Evolutionary conservation across 2,113 vertebrate genomes (phyloP).

Genomic region (Polypterus bichir): DNA sequence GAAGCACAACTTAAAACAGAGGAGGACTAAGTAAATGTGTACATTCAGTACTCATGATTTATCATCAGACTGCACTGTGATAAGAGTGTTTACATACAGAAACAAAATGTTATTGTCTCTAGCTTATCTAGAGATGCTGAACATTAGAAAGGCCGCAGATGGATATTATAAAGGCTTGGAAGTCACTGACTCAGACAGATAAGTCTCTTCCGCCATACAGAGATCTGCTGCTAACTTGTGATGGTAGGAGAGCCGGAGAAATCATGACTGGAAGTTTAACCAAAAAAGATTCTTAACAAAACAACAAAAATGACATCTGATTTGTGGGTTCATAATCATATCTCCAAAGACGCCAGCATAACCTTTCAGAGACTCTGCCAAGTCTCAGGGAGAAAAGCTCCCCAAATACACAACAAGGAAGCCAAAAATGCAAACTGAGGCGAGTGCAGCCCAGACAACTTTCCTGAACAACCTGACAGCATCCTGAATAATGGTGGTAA

Average conservation of each 20-base stretch:
- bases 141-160: slow-evolving; percentile 47
- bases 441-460: no score
- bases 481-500: no score
- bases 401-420: background rate
- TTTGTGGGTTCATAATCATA: slow-evolving; percentile 53
- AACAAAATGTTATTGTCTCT: slow-evolving; percentile 11
- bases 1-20: no score
- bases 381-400: slow-evolving; percentile 26
- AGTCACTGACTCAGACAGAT: slow-evolving; percentile 28
- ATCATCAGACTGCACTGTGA: background rate
- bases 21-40: no score
- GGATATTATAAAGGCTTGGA: slow-evolving; percentile 29
- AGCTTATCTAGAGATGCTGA: slow-evolving; percentile 42
- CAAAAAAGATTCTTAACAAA: slow-evolving; percentile 3
- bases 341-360: slow-evolving; percentile 53
- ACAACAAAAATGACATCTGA: slow-evolving; percentile 42
- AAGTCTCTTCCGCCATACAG: slow-evolving; percentile 27
- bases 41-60: background rate
- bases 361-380: slow-evolving; percentile 44
- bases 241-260: no score
- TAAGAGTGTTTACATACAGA: slow-evolving; percentile 1
- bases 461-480: no score
- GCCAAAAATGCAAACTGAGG: no score
- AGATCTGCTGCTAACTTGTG: slow-evolving; percentile 16
- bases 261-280: no score